Evolutionary conservation across 2,888 invertebrate genomes (phyloP).

Genomic region (Rhingia campestris): DNA sequence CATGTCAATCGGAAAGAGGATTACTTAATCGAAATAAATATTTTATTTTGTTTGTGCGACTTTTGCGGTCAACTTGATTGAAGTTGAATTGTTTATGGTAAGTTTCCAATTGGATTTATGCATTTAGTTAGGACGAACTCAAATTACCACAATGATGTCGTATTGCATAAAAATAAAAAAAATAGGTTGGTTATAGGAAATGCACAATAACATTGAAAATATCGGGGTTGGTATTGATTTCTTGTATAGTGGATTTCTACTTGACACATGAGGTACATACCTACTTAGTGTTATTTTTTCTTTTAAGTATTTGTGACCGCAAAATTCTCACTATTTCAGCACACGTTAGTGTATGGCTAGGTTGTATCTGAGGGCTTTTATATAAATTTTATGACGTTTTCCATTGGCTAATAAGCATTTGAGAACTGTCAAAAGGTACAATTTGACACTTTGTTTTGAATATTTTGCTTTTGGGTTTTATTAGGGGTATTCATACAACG

Average conservation of each 20-base stretch:
- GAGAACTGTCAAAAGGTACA: too few relatives aligned
- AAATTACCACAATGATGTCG: slow-evolving; percentile 69
- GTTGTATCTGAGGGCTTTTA: not conserved
- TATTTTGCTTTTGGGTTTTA: not conserved
- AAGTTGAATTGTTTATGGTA: slow-evolving; percentile 56
- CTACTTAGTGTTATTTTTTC: slow-evolving; percentile 17
- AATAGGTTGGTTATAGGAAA: slow-evolving; percentile 1
- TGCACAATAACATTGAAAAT: slow-evolving; percentile 63
- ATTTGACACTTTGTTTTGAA: not conserved
- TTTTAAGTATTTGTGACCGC: slow-evolving; percentile 43
- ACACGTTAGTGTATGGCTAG: not conserved
- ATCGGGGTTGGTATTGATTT: slow-evolving; percentile 54
- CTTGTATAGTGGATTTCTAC: slow-evolving; percentile 28
- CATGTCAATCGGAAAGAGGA: slow-evolving; percentile 21
- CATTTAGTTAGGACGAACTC: slow-evolving; percentile 26
- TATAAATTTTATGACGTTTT: not conserved
- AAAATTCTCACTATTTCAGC: not conserved
- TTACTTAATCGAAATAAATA: slow-evolving; percentile 49
- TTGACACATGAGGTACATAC: slow-evolving; percentile 4
- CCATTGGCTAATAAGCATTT: too few relatives aligned
- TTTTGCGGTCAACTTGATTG: slow-evolving; percentile 57
- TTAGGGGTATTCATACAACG: too few relatives aligned
- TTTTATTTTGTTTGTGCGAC: slow-evolving; percentile 16
- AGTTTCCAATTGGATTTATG: slow-evolving; percentile 37
- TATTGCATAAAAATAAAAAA: slow-evolving; percentile 56